These are phyloP conservation scores for Thamnaconus septentrionalis DNA, from an alignment of 2,113 vertebrate species.

Conservation along the genomic window DNA sequence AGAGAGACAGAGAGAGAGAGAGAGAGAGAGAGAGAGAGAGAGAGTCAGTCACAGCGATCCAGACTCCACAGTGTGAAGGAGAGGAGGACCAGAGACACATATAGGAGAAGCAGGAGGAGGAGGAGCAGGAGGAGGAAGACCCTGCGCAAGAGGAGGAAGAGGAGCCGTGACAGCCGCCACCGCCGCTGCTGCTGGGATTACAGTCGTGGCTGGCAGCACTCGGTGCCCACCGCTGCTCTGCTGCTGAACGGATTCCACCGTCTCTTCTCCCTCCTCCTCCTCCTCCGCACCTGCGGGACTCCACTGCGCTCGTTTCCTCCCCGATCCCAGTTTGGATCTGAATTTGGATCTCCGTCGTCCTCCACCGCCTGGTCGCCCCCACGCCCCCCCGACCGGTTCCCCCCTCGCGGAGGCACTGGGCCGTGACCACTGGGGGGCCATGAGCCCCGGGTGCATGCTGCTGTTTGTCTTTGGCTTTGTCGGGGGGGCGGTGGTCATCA, in stretches of 20 bases:
- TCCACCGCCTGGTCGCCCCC: background rate
- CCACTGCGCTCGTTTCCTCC: too few species aligned
- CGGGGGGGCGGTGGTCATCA: slow-evolving; percentile 98
- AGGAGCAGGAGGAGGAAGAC: too few species aligned
- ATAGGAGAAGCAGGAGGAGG: too few species aligned
- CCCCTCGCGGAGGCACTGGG: slow-evolving; percentile 72
- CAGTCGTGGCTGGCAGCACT: slow-evolving; percentile 12
- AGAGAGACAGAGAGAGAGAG: slow-evolving; percentile 45
- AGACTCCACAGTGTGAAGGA: slow-evolving; percentile 11
- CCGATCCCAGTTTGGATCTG: too few species aligned
- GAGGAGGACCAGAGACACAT: background rate
- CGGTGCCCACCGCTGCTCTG: background rate
- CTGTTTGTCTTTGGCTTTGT: slow-evolving; percentile 99
- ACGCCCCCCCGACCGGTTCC: slow-evolving; percentile 18
- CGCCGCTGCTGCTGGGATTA: slow-evolving; percentile 25
- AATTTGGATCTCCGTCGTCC: slow-evolving; percentile 3
- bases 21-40: slow-evolving; percentile 45
- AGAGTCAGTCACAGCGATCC: slow-evolving; percentile 37
- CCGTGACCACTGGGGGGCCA: slow-evolving; percentile 87
- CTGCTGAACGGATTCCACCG: background rate
- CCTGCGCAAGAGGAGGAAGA: too few species aligned
- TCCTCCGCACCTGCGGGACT: too few species aligned
- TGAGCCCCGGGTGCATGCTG: slow-evolving; percentile 99
- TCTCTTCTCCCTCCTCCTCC: background rate
- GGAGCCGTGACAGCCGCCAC: slow-evolving; percentile 5